Percentiles rank a stretch among this genome's conserved stretches.
phyloP scores from a whole-genome alignment of 2,888 invertebrate species.

The Lamellibrachia columna region DNA sequence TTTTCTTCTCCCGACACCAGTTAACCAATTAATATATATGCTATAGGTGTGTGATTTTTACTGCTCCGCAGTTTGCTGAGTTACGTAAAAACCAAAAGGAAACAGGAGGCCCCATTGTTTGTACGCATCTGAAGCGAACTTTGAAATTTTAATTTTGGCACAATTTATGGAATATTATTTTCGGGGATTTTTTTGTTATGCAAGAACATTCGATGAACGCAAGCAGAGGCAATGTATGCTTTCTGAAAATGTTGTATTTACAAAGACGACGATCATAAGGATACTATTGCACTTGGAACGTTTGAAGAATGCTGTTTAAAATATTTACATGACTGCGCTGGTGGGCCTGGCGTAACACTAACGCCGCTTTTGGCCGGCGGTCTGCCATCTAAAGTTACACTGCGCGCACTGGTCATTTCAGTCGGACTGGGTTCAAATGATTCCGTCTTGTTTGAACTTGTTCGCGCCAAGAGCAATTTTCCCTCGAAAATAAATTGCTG shows the following conservation, averaged over 20 bases:
- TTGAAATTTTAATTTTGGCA: constrained; percentile 16
- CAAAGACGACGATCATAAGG: not conserved
- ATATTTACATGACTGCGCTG: constrained; percentile 16
- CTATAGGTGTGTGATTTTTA: not conserved
- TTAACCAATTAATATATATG: not conserved
- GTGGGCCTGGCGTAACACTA: constrained; percentile 12
- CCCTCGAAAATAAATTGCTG: constrained; percentile 11
- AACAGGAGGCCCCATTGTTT: constrained; percentile 16
- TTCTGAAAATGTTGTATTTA: not conserved
- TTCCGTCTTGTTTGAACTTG: constrained; percentile 12
- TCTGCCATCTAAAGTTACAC: constrained; percentile 12
- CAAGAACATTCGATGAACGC: not conserved
- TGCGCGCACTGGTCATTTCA: constrained; percentile 14
- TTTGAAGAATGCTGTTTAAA: constrained; percentile 16
- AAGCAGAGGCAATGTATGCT: not conserved
- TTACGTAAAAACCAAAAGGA: not conserved
- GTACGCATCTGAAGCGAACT: constrained; percentile 16
- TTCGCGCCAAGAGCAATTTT: not conserved
- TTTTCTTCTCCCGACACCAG: not conserved
- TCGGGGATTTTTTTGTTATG: not conserved
- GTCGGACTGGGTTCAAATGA: not conserved
- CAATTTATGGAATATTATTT: constrained; percentile 16
- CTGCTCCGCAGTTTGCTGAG: not conserved
- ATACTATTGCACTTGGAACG: not conserved
- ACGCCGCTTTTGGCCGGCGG: constrained; percentile 12